Evolutionary conservation across 2,113 vertebrate species (phyloP), one percentile per base, ranked within the genome.

Genomic region (Laticauda colubrina): DNA sequence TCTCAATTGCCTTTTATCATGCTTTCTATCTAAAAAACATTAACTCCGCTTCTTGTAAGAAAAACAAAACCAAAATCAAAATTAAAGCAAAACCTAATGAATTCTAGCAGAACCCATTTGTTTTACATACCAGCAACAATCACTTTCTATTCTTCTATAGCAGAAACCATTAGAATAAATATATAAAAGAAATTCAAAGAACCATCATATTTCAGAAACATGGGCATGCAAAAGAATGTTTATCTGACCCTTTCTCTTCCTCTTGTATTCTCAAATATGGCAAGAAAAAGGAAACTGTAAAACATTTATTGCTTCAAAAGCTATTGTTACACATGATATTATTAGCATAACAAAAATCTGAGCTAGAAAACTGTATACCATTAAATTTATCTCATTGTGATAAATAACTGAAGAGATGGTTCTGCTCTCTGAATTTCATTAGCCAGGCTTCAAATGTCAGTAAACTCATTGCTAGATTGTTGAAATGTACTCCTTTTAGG

Each of bases 121-220:
- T 59, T 95, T 95, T 88, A 90, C 69, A 4, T 4, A 89, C 43
- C 34, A 89, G 91, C 90, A 93, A 95, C 92, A 95, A 96, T 95
- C 92, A 91, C 5, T 92, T 69, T 0, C 0, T 85, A 93, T 39
- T 93, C 0, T 0, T 92, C 86, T 95, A 54, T 21, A 51, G 69
- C 93, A 94, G 92, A 96, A n/a, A 86, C 29, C 56, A 6, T 92
- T 93, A 57, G 90, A 94, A 95, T 90, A 97, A 97, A 96, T 85
- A 92, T 56, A 53, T 0, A 0, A 91, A 85, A 54, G 21, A 94
- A 95, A 94, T 9, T 45, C 51, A 91, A 95, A 88, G 15, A 57
- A 3, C 0, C 0, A 26, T 0, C 61, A 91, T 85, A 29, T 26
- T 89, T 59, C 5, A 0, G 89, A 51, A 90, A 92, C 12, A 29